Evolutionary conservation across 2,888 invertebrate genomes (phyloP).

Genomic region (Odontocolon sp.): DNA sequence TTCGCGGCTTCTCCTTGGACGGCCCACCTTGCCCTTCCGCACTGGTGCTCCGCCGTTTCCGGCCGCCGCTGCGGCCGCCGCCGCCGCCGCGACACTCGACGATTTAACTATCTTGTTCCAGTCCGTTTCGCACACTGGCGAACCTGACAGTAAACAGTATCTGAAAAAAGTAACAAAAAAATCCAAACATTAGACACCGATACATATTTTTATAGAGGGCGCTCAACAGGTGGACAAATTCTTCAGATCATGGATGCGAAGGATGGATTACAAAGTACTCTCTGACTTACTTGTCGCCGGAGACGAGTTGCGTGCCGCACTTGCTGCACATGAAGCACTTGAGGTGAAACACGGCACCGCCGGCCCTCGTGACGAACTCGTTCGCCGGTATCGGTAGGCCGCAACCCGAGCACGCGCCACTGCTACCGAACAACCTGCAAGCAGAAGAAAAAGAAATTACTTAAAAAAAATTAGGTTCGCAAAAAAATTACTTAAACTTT

Average conservation of each 20-base stretch:
- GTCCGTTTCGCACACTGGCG: conserved; percentile 96
- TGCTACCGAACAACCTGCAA: conserved; percentile 95
- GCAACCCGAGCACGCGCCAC: conserved; percentile 96
- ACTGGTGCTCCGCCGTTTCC: conserved; percentile 85
- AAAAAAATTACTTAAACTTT: conserved; percentile 24
- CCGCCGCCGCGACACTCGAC: conserved; percentile 83
- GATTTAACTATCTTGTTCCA: conserved; percentile 95
- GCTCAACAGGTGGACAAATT: not conserved
- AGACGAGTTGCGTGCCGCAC: conserved; percentile 93
- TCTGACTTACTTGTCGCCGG: conserved; percentile 91
- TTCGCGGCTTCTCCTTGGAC: conserved; percentile 94
- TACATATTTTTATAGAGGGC: not conserved
- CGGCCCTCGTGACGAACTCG: conserved; percentile 95
- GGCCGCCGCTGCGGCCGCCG: conserved; percentile 86
- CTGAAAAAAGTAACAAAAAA: conserved; percentile 78
- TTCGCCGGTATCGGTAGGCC: conserved; percentile 95
- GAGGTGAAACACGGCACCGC: conserved; percentile 92
- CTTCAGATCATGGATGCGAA: no score
- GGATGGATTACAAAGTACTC: no score
- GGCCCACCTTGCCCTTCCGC: conserved; percentile 94
- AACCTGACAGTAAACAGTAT: conserved; percentile 95
- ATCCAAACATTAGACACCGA: not conserved
- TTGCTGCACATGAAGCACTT: conserved; percentile 98
- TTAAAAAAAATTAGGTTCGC: conserved; percentile 3
- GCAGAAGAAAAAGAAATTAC: not conserved